phyloP scores from a whole-genome alignment of 1,140 invertebrate genomes.

The Aphelinus atriplicis region DNA sequence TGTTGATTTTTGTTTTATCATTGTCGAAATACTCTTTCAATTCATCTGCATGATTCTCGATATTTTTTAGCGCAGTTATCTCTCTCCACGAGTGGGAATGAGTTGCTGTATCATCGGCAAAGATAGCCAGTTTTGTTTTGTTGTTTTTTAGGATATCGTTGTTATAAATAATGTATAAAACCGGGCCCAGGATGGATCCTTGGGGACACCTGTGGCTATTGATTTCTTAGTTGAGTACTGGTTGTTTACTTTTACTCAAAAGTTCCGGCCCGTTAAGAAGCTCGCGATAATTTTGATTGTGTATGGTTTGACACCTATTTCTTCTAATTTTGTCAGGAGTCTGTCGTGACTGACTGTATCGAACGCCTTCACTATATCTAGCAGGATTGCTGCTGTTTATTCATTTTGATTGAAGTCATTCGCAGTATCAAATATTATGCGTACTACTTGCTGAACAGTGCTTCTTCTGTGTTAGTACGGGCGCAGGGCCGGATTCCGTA shows the following conservation, averaged over 20 bases:
- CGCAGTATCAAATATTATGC: slow-evolving; percentile 44
- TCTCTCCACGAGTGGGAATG: slow-evolving; percentile 44
- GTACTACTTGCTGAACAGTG: slow-evolving; percentile 51
- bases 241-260: slow-evolving; percentile 37
- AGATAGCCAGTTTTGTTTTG: slow-evolving; percentile 47
- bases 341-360: slow-evolving; percentile 43
- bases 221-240: slow-evolving; percentile 31
- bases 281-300: slow-evolving; percentile 53
- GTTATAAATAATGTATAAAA: slow-evolving; percentile 46
- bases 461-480: slow-evolving; percentile 28
- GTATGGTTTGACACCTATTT: background rate
- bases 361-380: slow-evolving; percentile 54
- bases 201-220: slow-evolving; percentile 49
- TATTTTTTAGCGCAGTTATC: background rate
- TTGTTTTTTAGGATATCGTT: slow-evolving; percentile 48
- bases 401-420: slow-evolving; percentile 43
- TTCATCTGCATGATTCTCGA: background rate
- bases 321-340: slow-evolving; percentile 44
- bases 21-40: background rate
- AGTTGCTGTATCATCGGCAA: slow-evolving; percentile 52
- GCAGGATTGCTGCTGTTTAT: slow-evolving; percentile 43
- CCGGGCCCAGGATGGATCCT: slow-evolving; percentile 50
- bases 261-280: slow-evolving; percentile 42
- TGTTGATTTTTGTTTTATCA: background rate
- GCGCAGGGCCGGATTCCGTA: too few relatives aligned